Evolutionary conservation across 2,888 invertebrate genomes (phyloP).

Genomic region (Pelosia muscerda): DNA sequence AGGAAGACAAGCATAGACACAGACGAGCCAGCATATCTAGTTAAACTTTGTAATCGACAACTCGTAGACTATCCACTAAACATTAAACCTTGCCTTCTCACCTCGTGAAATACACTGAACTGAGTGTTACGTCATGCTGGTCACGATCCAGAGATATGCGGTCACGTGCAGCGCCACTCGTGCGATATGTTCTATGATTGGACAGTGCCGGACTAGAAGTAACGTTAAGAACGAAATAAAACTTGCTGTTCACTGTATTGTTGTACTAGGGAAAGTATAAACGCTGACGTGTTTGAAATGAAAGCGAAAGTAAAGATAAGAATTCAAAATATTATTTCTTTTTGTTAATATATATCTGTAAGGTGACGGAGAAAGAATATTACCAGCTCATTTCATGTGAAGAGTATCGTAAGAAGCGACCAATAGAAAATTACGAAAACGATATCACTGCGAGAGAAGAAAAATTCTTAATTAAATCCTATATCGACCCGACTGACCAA

Average conservation of each 20-base stretch:
- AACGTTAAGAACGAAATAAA: background rate
- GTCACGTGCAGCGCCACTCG: constrained; percentile 9
- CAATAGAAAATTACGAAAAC: no score
- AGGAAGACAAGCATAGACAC: background rate
- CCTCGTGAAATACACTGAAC: background rate
- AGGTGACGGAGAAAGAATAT: no score
- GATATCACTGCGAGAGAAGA: no score
- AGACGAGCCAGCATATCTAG: background rate
- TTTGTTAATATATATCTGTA: no score
- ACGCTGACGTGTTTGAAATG: background rate
- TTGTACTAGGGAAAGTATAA: background rate
- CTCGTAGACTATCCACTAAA: background rate
- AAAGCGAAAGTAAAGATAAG: background rate
- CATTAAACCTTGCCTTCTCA: constrained; percentile 1
- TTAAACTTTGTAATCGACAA: background rate
- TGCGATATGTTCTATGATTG: constrained; percentile 13
- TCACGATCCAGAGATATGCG: constrained; percentile 7
- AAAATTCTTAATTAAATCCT: no score
- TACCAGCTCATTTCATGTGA: no score
- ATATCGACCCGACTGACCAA: no score
- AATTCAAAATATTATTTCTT: no score
- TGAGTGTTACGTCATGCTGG: background rate
- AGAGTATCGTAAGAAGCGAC: no score
- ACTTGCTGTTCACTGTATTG: background rate
- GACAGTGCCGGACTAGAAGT: constrained; percentile 5